Base-by-base conservation (phyloP, 2,888 invertebrate species). In the Sthenelais limicola region DNA sequence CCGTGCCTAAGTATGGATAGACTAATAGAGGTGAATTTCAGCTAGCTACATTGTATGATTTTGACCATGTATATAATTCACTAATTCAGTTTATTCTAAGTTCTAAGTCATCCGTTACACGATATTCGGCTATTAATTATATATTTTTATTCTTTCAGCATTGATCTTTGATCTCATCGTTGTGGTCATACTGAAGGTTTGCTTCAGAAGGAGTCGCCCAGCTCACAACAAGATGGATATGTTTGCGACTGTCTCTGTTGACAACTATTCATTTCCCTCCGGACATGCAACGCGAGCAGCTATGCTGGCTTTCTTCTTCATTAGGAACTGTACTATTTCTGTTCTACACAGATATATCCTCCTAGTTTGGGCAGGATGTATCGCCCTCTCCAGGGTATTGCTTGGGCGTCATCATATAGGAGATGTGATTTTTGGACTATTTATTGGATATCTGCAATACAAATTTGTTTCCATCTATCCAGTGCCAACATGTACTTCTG, bases 221-320 rank as follows among this genome's bases (percentile, higher is more conserved):
- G 83, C 89, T 0, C 90, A 90, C 28, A 91, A 92, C 83, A 89
- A 89, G 74, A 91, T 91, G 79, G 93, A 94, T 84, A 90, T 92
- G 78, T 88, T 93, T 74, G 91, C 91, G 43, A 89, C 89, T 1
- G 78, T 94, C 26, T 94, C 95, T 0, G 93, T 96, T 0, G 86
- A 86, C 72, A 93, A 94, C 82, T 98, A 92, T 86, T 92, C 93
- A 62, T 98, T 98, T 86, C 98, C 98, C 15, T 98, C 97, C 0
- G 97, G 97, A 0, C 98, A 98, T 87, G 92, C 95, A 0, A 95
- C 97, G 32, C 89, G 98, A 79, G 92, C 95, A 0, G 91, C 93
- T 3, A 91, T 94, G 85, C 89, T 97, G 28, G 90, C 92, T 3
- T 91, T 92, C 73, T 93, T 94, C 84, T 92, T 96, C 77, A 75